A percentile compares a stretch with the other conserved stretches of the same genome.
Conservation (phyloP, 2,888 invertebrate genomes). For the Podabrus alpinus region DNA sequence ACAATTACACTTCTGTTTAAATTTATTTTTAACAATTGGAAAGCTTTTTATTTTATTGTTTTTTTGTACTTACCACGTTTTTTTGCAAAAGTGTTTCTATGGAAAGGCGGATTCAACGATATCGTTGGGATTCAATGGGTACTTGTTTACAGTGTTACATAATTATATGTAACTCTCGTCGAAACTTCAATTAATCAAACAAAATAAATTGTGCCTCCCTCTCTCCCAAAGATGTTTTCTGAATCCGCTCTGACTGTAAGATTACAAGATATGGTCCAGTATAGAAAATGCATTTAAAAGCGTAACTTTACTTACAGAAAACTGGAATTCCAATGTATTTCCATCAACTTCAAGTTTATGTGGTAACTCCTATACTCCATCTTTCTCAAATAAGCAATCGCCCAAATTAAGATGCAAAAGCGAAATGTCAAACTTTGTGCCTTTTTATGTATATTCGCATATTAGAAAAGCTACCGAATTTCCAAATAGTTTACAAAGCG, state of each 20-base stretch:
- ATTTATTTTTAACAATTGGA: background rate
- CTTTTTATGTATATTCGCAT: slow-evolving; percentile 42
- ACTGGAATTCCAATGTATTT: background rate
- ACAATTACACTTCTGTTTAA: background rate
- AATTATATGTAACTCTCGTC: too few relatives aligned
- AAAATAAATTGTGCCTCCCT: background rate
- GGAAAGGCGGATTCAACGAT: background rate
- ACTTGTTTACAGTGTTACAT: too few relatives aligned
- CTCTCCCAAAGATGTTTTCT: background rate
- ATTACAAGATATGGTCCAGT: background rate
- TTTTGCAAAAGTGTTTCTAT: background rate
- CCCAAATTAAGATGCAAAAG: slow-evolving; percentile 41
- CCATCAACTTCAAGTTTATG: slow-evolving; percentile 17
- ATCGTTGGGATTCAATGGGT: background rate
- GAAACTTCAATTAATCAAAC: background rate
- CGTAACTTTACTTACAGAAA: slow-evolving; percentile 10
- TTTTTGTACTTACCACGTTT: too few relatives aligned
- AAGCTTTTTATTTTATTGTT: background rate
- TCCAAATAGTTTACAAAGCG: background rate
- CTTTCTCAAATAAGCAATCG: slow-evolving; percentile 33
- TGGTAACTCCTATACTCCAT: slow-evolving; percentile 37
- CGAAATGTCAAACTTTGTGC: slow-evolving; percentile 46
- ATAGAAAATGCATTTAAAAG: background rate
- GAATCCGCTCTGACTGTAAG: background rate
- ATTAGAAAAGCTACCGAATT: slow-evolving; percentile 37